These are phyloP conservation scores for Recurvirostra avosetta DNA, from an alignment of 2,113 vertebrate genomes.

Conservation along the genomic window DNA sequence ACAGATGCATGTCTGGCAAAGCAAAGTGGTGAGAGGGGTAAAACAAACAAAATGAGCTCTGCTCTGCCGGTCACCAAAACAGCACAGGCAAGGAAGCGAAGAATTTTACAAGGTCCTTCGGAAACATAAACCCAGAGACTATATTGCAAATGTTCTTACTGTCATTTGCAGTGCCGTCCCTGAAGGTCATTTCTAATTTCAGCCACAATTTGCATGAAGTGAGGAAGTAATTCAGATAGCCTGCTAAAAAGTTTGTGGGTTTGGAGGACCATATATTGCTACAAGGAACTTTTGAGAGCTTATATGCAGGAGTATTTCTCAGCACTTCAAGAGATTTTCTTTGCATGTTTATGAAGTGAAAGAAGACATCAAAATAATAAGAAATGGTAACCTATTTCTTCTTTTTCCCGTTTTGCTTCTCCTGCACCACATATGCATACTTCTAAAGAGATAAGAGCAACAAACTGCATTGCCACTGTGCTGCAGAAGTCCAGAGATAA, in stretches of 20 bases:
- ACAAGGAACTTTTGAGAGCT: not conserved
- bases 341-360: not conserved
- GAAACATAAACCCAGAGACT: not conserved
- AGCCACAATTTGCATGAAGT: not conserved
- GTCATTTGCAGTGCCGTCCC: not conserved
- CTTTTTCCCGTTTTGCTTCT: not conserved
- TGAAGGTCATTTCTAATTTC: conserved; percentile 46
- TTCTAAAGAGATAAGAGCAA: not conserved
- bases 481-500: not conserved
- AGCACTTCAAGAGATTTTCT: not conserved
- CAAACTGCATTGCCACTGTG: not conserved
- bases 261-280: not conserved
- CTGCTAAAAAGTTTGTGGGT: not conserved
- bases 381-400: not conserved
- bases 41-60: conserved; percentile 42
- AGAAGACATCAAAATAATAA: not conserved
- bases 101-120: conserved; percentile 9
- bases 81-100: not conserved
- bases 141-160: not conserved
- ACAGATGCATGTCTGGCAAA: conserved; percentile 21
- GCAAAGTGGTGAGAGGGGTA: not conserved
- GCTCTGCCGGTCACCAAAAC: not conserved
- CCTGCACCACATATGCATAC: not conserved
- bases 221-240: not conserved
- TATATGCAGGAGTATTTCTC: not conserved